Conservation (phyloP, 2,888 invertebrate genomes). For the Cyclophora albipunctata region DNA sequence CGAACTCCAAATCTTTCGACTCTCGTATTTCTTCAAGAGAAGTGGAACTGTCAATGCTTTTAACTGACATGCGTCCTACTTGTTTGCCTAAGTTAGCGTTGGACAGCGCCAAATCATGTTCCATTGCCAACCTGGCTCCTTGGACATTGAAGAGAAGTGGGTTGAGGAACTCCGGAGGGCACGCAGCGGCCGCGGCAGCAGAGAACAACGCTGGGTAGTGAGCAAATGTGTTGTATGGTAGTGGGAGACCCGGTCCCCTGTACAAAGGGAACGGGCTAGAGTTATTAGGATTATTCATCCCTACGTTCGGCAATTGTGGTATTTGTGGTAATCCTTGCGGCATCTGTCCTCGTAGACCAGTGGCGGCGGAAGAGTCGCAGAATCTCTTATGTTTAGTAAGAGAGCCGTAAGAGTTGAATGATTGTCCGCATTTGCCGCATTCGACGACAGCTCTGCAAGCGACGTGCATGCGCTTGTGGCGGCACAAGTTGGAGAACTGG, state of each 20-base stretch:
- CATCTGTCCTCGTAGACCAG: constrained; percentile 61
- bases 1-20: constrained; percentile 48
- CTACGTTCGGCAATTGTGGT: constrained; percentile 56
- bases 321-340: constrained; percentile 60
- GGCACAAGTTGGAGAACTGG: constrained; percentile 98
- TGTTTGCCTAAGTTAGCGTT: constrained; percentile 72
- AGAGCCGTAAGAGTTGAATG: constrained; percentile 93
- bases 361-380: constrained; percentile 84
- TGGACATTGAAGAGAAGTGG: constrained; percentile 80
- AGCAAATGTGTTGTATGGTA: constrained; percentile 79
- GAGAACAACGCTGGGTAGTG: constrained; percentile 74
- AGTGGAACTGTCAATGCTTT: constrained; percentile 60
- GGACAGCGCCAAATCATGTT: constrained; percentile 69
- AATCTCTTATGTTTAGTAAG: constrained; percentile 96
- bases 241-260: constrained; percentile 78
- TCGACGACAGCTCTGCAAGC: constrained; percentile 95
- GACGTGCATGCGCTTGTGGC: constrained; percentile 99
- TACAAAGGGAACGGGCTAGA: constrained; percentile 83
- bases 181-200: constrained; percentile 64
- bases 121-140: constrained; percentile 64
- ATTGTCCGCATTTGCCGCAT: constrained; percentile 95
- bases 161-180: constrained; percentile 77
- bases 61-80: constrained; percentile 61
- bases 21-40: constrained; percentile 61
- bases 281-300: constrained; percentile 57